Evolutionary conservation across 2,888 invertebrate genomes (phyloP), one percentile per base, ranked within the genome.

Genomic region (Calameuta filiformis): DNA sequence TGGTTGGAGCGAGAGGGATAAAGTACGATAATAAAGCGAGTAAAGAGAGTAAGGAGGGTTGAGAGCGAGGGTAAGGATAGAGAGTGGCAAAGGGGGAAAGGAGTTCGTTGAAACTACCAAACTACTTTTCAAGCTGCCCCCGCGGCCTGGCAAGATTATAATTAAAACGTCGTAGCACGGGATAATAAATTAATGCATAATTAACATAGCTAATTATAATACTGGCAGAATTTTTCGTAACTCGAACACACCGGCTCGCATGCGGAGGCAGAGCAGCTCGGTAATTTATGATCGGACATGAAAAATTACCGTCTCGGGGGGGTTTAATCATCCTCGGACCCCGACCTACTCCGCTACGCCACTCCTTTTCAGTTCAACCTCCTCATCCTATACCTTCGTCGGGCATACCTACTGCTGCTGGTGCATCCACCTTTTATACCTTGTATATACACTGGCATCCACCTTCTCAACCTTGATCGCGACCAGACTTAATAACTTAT

Each of bases 181-280:
- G 85, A 90, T 90, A 89, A 90, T 90, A 90, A 90, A 91, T 91
- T 90, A 90, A 91, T 90, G 89, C 89, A 89, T 90, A 90, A 91
- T 91, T 90, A 91, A 90, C 90, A 90, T 90, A 89, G 90, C 90
- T 90, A 90, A 90, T 91, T 90, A 90, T 91, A 90, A 91, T 91
- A 90, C 89, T 86, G 87, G 86, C 86, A 85, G 84, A 88, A 88
- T 89, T 89, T 89, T 88, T 89, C 87, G 88, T 87, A 87, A 87
- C 87, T 88, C 87, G 88, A 87, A 87, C 86, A 85, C 85, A 86
- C 86, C 81, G 75, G 78, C 82, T 85, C 87, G 88, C 89, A 88
- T 87, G 89, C 89, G 84, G 87, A 86, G 88, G 87, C 81, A 84
- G 82, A 76, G 81, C 81, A 84, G 84, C 86, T 81, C 82, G 88